phyloP scores from a whole-genome alignment of 2,888 invertebrate species.

The Blastobasis lacticolella region DNA sequence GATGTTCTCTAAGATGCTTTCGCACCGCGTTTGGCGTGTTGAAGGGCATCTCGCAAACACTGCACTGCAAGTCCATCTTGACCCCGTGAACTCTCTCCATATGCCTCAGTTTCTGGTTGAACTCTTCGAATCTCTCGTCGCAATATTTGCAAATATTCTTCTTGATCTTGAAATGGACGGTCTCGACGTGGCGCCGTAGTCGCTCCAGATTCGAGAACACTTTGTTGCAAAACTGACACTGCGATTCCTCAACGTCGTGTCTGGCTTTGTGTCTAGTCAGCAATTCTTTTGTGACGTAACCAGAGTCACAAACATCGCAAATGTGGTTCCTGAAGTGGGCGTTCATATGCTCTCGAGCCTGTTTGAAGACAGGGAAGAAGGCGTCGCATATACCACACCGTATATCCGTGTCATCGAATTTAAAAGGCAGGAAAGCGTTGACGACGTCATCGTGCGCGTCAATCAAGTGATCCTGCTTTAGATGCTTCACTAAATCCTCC shows the following conservation, averaged over 20 bases:
- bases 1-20: slow-evolving; percentile 17
- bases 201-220: slow-evolving; percentile 12
- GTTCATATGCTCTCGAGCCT: slow-evolving; percentile 39
- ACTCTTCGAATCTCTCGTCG: slow-evolving; percentile 17
- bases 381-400: slow-evolving; percentile 32
- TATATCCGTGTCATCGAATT: slow-evolving; percentile 26
- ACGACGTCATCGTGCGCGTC: slow-evolving; percentile 1
- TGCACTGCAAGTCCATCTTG: slow-evolving; percentile 14
- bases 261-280: slow-evolving; percentile 11
- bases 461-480: slow-evolving; percentile 14
- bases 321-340: slow-evolving; percentile 36
- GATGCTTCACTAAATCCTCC: slow-evolving; percentile 36
- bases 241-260: slow-evolving; percentile 5
- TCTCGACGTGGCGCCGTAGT: slow-evolving; percentile 16
- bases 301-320: slow-evolving; percentile 35
- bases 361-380: slow-evolving; percentile 32
- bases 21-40: slow-evolving; percentile 13
- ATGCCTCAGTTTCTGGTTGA: slow-evolving; percentile 19
- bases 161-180: slow-evolving; percentile 13
- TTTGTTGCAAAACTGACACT: slow-evolving; percentile 11
- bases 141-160: slow-evolving; percentile 21
- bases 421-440: slow-evolving; percentile 35
- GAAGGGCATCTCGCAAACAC: slow-evolving; percentile 20
- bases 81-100: slow-evolving; percentile 17
- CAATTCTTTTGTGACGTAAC: slow-evolving; percentile 33